phyloP scores from a whole-genome alignment of 2,888 invertebrate genomes.

The Drosophila rellima region DNA sequence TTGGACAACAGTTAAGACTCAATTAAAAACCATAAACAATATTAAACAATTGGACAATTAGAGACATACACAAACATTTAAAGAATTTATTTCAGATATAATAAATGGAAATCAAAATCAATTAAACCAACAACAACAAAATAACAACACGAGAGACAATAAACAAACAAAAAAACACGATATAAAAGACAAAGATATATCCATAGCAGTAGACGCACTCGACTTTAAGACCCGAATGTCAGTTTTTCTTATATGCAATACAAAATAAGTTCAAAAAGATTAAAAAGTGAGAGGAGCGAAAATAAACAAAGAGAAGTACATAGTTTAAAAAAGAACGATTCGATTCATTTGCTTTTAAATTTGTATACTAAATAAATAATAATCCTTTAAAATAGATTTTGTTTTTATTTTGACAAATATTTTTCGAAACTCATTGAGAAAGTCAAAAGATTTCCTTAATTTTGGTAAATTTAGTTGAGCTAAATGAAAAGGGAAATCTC shows the following conservation, averaged over 20 bases:
- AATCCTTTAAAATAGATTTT: not conserved
- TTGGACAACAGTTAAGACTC: conserved; percentile 64
- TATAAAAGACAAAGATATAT: conserved; percentile 35
- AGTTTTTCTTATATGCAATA: conserved; percentile 73
- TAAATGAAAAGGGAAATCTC: conserved; percentile 4
- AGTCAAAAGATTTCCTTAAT: not conserved
- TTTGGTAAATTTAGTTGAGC: not conserved
- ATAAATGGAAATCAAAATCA: conserved; percentile 16
- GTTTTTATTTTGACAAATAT: not conserved
- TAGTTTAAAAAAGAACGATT: conserved; percentile 1
- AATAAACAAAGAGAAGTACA: not conserved
- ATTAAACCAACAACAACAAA: conserved; percentile 25
- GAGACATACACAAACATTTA: conserved; percentile 43
- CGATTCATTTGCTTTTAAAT: not conserved
- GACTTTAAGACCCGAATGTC: conserved; percentile 80
- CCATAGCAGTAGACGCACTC: conserved; percentile 32
- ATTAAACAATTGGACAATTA: conserved; percentile 39
- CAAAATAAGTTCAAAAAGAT: conserved; percentile 33
- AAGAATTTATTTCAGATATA: conserved; percentile 17
- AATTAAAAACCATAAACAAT: conserved; percentile 40
- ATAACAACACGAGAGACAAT: conserved; percentile 16
- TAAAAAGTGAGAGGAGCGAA: conserved; percentile 34
- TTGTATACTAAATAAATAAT: conserved; percentile 9
- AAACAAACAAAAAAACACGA: conserved; percentile 21
- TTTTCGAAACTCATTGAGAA: not conserved